These are phyloP conservation scores for silkworm (Bombyx mori) DNA, from an alignment of 1,140 invertebrate genomes.

Conservation along the genomic window DNA sequence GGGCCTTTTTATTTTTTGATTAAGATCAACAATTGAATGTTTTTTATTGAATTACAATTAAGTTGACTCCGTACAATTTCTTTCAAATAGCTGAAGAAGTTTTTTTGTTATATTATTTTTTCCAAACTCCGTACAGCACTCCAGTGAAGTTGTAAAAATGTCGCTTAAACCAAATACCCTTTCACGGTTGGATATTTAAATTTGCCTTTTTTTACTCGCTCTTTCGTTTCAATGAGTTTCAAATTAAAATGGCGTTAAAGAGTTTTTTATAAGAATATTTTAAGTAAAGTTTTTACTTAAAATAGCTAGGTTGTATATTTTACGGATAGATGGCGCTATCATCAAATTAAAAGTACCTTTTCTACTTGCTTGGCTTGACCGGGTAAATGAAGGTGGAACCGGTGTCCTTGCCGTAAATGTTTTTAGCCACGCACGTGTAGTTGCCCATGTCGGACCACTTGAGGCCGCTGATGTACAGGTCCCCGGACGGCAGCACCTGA, in stretches of 20 bases:
- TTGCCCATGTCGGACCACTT: slow-evolving; percentile 86
- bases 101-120: background rate
- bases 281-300: background rate
- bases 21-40: too few species aligned
- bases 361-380: slow-evolving; percentile 33
- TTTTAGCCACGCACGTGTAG: slow-evolving; percentile 82
- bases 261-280: too few species aligned
- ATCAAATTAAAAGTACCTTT: slow-evolving; percentile 4
- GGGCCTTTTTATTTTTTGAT: too few species aligned
- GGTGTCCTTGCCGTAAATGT: slow-evolving; percentile 75
- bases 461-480: slow-evolving; percentile 79
- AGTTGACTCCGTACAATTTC: too few species aligned
- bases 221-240: too few species aligned
- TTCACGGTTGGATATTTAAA: too few species aligned
- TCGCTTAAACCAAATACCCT: too few species aligned
- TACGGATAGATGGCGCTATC: slow-evolving; percentile 2
- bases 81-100: too few species aligned
- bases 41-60: too few species aligned
- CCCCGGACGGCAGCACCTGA: slow-evolving; percentile 78
- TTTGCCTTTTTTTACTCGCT: too few species aligned
- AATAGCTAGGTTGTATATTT: background rate
- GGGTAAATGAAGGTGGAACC: slow-evolving; percentile 85
- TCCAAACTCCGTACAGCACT: background rate
- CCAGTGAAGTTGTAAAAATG: background rate
- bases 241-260: too few species aligned